Conservation (phyloP, 2,888 invertebrate species). For the Hydrotaea diabolus region DNA sequence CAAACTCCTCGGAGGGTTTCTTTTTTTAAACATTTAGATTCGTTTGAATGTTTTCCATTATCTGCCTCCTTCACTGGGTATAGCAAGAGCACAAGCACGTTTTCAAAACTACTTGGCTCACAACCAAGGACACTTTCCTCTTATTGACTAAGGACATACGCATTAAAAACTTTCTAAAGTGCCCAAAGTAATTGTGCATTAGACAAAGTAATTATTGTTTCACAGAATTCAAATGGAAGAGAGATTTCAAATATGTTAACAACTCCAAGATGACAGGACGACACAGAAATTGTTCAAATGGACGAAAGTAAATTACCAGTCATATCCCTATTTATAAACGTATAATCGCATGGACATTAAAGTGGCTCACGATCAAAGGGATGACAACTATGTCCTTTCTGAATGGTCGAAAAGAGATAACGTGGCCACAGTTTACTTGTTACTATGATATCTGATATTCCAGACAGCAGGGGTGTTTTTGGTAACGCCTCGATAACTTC, state of each 20-base stretch:
- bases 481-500: no score
- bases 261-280: background rate
- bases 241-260: background rate
- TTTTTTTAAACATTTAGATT: background rate
- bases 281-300: background rate
- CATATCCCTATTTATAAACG: background rate
- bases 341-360: no score
- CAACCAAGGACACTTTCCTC: slow-evolving; percentile 8
- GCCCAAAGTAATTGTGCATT: slow-evolving; percentile 27
- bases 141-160: slow-evolving; percentile 5
- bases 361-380: no score
- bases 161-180: slow-evolving; percentile 14
- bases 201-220: slow-evolving; percentile 26
- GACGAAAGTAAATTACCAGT: background rate
- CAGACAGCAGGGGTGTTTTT: no score
- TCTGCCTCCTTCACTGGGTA: background rate
- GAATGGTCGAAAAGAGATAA: no score
- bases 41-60: background rate
- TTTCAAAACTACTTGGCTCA: slow-evolving; percentile 5
- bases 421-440: no score
- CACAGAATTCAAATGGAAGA: background rate
- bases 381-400: no score
- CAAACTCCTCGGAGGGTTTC: background rate
- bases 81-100: no score
- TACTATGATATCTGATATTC: no score